Base-by-base conservation (phyloP, 2,888 invertebrate genomes). In the Odontocolon sp. region DNA sequence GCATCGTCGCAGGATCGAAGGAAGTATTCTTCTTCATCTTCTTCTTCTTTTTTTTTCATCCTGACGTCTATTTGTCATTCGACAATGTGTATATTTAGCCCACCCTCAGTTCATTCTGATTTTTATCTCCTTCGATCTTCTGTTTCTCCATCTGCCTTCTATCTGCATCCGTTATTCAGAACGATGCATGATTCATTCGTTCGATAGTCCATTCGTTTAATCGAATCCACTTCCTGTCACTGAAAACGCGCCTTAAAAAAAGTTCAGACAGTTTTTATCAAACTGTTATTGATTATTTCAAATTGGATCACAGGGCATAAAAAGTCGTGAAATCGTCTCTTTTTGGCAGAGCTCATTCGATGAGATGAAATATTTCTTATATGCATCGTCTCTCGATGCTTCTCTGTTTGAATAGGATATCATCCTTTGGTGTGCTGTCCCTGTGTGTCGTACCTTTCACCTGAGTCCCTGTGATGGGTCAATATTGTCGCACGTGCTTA, bases 401-500 rank as follows among this genome's bases (percentile, higher is more conserved):
- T 14, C 6, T 36, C 16, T 70, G 52, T 73, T 77, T 77, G 69
- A 54, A 69, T 40, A 69, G 77, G 68, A 72, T 64, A 31, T 63
- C 31, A 26, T 11, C 14, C 11, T 40, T 23, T 6, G 54, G 40
- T 56, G 11, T 63, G 16, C 70, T 31, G 26, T 18, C 18, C 18
- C 14, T 16, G 11, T 36, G 21, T 33, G 36, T 38, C 68, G 4
- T 47, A 57, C 68, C 33, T 33, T 56, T 11, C 38, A 16, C 33
- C 63, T 23, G 33, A 26, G 33, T 50, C 57, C 71, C 66, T 45
- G 14, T 16, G 45, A 66, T 54, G 73, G 68, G 80, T 79, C 78
- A 84, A 84, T 84, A 84, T 84, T 84, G 79, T 80, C 81, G 79
- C 80, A 83, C 82, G 81, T 80, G 82, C 80, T 80, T 70, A 57